Conservation (phyloP, 2,113 vertebrate genomes). For the Mesoclemmys tuberculata region DNA sequence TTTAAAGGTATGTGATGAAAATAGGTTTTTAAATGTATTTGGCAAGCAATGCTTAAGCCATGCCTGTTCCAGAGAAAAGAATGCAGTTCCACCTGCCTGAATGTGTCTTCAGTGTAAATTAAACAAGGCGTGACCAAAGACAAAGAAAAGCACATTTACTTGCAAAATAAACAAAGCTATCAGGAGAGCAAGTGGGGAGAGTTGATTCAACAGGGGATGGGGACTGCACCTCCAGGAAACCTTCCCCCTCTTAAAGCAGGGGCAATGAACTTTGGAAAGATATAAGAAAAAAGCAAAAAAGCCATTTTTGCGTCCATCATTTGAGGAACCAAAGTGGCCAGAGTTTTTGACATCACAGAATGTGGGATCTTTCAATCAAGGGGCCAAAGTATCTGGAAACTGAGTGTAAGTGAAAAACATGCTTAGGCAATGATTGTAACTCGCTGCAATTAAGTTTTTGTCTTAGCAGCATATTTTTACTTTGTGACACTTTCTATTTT, state of each 20-base stretch:
- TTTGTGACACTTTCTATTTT: not conserved
- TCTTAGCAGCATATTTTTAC: not conserved
- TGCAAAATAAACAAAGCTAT: not conserved
- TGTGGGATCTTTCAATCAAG: not conserved
- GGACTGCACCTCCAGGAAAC: not conserved
- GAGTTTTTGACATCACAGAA: not conserved
- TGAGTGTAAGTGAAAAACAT: not conserved
- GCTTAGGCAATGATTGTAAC: not conserved
- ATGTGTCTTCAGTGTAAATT: not conserved
- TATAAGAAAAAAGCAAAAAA: not conserved
- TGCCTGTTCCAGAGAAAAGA: not conserved
- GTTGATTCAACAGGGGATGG: not conserved
- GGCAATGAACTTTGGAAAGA: not conserved
- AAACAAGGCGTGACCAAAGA: not conserved
- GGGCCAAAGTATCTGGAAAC: not conserved
- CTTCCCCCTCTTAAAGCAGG: not conserved
- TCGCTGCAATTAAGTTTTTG: not conserved
- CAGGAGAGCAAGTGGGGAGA: not conserved
- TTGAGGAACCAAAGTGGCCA: not conserved
- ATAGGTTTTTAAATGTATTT: no score
- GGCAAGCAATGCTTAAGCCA: not conserved
- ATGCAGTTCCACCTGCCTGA: not conserved
- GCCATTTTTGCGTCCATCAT: not conserved
- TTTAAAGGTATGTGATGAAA: not conserved
- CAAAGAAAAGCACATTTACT: not conserved